Evolutionary conservation across 2,797 vertebrate species (phyloP).

Genomic region (Manis crassicaudata): DNA sequence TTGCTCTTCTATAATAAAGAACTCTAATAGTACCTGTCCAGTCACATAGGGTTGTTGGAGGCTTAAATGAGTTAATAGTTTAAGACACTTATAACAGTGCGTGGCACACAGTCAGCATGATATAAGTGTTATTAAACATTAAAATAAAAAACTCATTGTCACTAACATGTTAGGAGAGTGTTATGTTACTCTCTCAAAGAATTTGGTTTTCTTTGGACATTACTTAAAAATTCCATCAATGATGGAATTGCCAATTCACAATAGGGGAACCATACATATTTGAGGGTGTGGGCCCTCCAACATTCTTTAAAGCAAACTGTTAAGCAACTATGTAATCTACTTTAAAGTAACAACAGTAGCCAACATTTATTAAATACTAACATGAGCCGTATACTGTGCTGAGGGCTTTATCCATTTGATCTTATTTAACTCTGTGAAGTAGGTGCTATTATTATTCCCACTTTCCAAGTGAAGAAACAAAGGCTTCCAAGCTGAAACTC

Average conservation of each 20-base stretch:
- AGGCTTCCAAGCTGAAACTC: neutral
- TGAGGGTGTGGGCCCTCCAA: neutral
- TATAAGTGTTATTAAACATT: neutral
- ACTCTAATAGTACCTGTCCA: neutral
- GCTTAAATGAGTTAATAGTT: neutral
- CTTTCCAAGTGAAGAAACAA: neutral
- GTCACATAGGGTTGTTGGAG: neutral
- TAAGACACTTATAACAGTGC: neutral
- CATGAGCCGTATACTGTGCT: neutral
- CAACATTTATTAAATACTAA: neutral
- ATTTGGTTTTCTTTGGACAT: conserved; percentile 5
- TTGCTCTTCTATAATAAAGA: neutral
- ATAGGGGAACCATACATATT: neutral
- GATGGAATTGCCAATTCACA: neutral
- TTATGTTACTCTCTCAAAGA: neutral
- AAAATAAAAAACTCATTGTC: neutral
- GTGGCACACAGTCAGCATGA: neutral
- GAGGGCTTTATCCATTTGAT: neutral
- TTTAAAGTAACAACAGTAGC: neutral
- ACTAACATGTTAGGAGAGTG: neutral
- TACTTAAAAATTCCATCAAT: neutral
- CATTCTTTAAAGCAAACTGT: neutral
- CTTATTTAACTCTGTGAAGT: neutral
- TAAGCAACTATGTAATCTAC: neutral
- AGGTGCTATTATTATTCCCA: neutral